A percentile compares a stretch with the other conserved stretches of the same genome.
phyloP scores from a whole-genome alignment of 2,888 invertebrate species.

The Dendrolimus houi region DNA sequence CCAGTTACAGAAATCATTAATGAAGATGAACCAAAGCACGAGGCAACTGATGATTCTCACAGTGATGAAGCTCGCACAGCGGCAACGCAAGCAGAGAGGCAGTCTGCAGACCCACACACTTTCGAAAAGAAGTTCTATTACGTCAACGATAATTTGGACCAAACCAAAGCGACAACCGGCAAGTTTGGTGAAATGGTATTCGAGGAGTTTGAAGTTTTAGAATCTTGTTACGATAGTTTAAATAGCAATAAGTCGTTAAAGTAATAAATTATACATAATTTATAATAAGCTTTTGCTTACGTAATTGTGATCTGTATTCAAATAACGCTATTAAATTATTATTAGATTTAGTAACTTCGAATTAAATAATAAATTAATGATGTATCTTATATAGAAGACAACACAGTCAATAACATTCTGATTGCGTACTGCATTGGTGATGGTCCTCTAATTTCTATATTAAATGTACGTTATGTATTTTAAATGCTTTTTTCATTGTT shows the following conservation, averaged over 20 bases:
- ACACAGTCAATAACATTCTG: slow-evolving; percentile 30
- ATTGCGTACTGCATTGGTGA: slow-evolving; percentile 60
- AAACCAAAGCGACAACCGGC: slow-evolving; percentile 72
- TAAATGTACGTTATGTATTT: slow-evolving; percentile 44
- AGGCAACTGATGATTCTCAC: slow-evolving; percentile 18
- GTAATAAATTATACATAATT: slow-evolving; percentile 33
- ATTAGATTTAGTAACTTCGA: slow-evolving; percentile 39
- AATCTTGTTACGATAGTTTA: slow-evolving; percentile 77
- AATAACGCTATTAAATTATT: slow-evolving; percentile 67
- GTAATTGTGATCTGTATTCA: slow-evolving; percentile 67
- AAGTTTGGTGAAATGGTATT: slow-evolving; percentile 91
- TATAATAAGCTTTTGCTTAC: slow-evolving; percentile 46
- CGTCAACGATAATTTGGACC: slow-evolving; percentile 75
- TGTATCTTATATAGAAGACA: slow-evolving; percentile 34
- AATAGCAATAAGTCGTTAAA: slow-evolving; percentile 72
- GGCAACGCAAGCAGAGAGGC: slow-evolving; percentile 30
- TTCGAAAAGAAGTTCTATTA: slow-evolving; percentile 78
- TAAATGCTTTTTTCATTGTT: slow-evolving; percentile 15
- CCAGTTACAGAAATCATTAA: slow-evolving; percentile 12
- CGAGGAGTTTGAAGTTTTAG: slow-evolving; percentile 86
- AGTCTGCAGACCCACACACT: slow-evolving; percentile 38
- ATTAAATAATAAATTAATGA: slow-evolving; percentile 39
- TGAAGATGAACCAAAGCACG: slow-evolving; percentile 22
- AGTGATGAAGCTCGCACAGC: slow-evolving; percentile 22
- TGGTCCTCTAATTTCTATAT: slow-evolving; percentile 58